Evolutionary conservation across 2,113 vertebrate genomes (phyloP).

Genomic region (Centrocercus urophasianus): DNA sequence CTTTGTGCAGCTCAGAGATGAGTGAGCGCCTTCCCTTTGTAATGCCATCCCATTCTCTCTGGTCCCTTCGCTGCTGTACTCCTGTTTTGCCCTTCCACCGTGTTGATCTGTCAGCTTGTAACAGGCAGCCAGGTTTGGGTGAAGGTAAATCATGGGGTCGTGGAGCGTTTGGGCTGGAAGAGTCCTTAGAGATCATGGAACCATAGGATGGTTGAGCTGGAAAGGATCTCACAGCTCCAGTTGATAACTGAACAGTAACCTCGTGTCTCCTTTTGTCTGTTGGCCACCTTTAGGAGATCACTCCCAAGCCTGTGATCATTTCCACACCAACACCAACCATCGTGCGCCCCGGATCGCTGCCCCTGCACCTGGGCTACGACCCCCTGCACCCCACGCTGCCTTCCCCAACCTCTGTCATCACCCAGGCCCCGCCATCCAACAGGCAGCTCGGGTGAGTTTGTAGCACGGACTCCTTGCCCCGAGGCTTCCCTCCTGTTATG

Average conservation of each 20-base stretch:
- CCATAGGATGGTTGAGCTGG: too few relatives aligned
- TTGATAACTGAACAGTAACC: neutral
- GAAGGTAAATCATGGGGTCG: neutral
- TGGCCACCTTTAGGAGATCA: constrained; percentile 71
- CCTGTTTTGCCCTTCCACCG: too few relatives aligned
- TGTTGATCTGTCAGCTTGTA: too few relatives aligned
- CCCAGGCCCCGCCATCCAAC: constrained; percentile 94
- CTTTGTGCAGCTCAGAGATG: too few relatives aligned
- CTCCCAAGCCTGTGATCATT: constrained; percentile 83
- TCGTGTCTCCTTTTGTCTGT: accelerated
- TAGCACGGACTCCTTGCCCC: accelerated
- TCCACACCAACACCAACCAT: constrained; percentile 94
- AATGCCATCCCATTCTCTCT: too few relatives aligned
- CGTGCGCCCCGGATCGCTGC: constrained; percentile 92
- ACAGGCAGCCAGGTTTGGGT: accelerated
- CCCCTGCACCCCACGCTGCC: constrained; percentile 92
- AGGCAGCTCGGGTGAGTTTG: constrained; percentile 90
- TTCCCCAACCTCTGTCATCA: constrained; percentile 97
- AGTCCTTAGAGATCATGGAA: too few relatives aligned
- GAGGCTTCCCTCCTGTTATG: neutral
- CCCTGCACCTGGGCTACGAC: constrained; percentile 92
- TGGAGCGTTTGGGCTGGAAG: too few relatives aligned
- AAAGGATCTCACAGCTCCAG: too few relatives aligned
- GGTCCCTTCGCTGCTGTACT: too few relatives aligned
- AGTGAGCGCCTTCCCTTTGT: too few relatives aligned